Evolutionary conservation across 2,797 vertebrate genomes (phyloP).

Genomic region (Eulemur albifrons): DNA sequence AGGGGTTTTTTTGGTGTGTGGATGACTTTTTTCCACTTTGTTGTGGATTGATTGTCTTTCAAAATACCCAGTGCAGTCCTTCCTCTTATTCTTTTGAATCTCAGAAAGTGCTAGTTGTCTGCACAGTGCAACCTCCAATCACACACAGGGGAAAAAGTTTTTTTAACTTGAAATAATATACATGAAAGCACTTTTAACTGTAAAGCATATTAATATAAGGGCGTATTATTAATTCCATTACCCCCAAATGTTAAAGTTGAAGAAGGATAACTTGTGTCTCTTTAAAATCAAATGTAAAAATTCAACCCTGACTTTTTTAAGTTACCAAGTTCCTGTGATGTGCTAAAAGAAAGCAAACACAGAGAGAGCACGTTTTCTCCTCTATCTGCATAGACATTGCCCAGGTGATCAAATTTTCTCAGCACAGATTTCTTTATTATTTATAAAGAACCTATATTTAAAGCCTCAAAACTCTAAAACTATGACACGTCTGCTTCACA

Average conservation of each 20-base stretch:
- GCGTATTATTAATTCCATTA: slow-evolving; percentile 38
- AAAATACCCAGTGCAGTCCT: slow-evolving; percentile 72
- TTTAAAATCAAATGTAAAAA: slow-evolving; percentile 49
- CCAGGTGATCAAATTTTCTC: not conserved
- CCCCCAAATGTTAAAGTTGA: slow-evolving; percentile 23
- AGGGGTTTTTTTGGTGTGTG: slow-evolving; percentile 73
- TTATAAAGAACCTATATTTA: slow-evolving; percentile 23
- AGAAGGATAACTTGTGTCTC: not conserved
- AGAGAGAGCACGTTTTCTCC: not conserved
- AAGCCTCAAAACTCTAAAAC: slow-evolving; percentile 16
- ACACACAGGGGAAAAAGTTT: not conserved
- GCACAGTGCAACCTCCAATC: slow-evolving; percentile 30
- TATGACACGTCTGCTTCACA: not conserved
- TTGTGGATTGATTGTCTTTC: slow-evolving; percentile 80
- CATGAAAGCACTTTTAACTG: slow-evolving; percentile 34
- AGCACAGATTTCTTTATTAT: slow-evolving; percentile 42
- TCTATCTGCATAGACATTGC: not conserved
- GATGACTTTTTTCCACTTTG: slow-evolving; percentile 82
- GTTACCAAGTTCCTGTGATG: not conserved
- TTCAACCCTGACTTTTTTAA: not conserved
- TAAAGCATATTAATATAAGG: not conserved
- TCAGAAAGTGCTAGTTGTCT: slow-evolving; percentile 64
- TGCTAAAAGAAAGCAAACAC: slow-evolving; percentile 27
- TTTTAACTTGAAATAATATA: slow-evolving; percentile 51
- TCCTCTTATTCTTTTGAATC: slow-evolving; percentile 76